Evolutionary conservation across 2,888 invertebrate species (phyloP), one percentile per base, ranked within the genome.

Genomic region (Hofmannophila pseudospretella): DNA sequence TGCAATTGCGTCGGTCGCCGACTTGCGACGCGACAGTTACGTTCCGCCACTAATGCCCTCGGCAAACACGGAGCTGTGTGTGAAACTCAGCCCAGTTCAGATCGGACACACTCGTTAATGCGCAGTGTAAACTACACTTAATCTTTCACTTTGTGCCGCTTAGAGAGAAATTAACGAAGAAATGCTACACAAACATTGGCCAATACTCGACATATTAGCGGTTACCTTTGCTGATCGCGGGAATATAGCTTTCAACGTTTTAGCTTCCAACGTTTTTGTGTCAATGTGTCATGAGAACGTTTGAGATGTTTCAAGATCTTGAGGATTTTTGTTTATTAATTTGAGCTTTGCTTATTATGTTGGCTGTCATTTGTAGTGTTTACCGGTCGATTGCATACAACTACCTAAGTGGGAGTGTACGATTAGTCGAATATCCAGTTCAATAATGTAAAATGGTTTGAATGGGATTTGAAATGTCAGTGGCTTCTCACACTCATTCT

Each of bases 101-200:
- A 79, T 74, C 70, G 59, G 60, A 68, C 61, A 54, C 55, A 63
- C 61, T 60, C 54, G 78, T 69, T 81, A 85, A 84, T 68, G 45
- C 51, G 47, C 48, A 60, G 56, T 49, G 72, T 63, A 79, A 76
- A 81, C 77, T 53, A 52, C 54, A 67, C 67, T 77, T 82, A 81
- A 81, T 84, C 72, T 74, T 78, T 78, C 77, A 78, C 77, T 84
- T 81, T 82, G 72, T 76, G 56, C 66, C 66, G 69, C 72, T 77
- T 76, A 75, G 52, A 76, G 58, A 67, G 51, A 70, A 77, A 80
- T 82, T 80, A 79, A 77, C 79, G 60, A 68, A 70, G 66, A 72
- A 70, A 71, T 69, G 62, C 58, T 66, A 59, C 48, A 53, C 59
- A 77, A 76, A 81, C 58, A 76, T 47, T 43, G 45, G 45, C 61